Evolutionary conservation across 2,113 vertebrate species (phyloP).

Genomic region (Dolichallabes microphthalmus): DNA sequence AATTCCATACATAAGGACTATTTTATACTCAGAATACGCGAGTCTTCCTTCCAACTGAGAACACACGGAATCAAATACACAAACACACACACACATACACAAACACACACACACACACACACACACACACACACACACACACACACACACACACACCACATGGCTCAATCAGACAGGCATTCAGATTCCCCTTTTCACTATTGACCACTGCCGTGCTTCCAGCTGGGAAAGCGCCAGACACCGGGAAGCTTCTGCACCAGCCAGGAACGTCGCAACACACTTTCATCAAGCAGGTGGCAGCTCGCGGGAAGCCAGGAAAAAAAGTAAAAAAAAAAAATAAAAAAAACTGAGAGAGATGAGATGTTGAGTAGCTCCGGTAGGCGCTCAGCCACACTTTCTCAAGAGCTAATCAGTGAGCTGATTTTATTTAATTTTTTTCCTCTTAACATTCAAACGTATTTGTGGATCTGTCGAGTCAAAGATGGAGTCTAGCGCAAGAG

Average conservation of each 20-base stretch:
- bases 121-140: neutral
- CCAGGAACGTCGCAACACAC: conserved; percentile 32
- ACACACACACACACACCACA: conserved; percentile 7
- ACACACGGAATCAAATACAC: neutral
- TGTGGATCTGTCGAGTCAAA: conserved; percentile 34
- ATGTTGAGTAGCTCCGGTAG: conserved; percentile 22
- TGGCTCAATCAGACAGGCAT: conserved; percentile 58
- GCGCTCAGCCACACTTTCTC: conserved; percentile 39
- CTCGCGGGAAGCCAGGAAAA: conserved; percentile 38
- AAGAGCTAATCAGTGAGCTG: conserved; percentile 48
- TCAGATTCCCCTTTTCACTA: conserved; percentile 54
- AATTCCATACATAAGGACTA: neutral
- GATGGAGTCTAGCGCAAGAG: conserved; percentile 47
- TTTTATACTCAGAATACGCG: neutral
- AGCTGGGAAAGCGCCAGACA: conserved; percentile 49
- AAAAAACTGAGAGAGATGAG: neutral
- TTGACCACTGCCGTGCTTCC: conserved; percentile 54
- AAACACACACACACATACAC: neutral
- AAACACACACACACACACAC: conserved; percentile 11
- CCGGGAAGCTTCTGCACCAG: conserved; percentile 38
- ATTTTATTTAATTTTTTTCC: neutral
- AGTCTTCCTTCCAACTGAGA: neutral
- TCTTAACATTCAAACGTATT: conserved; percentile 44
- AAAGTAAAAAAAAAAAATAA: neutral
- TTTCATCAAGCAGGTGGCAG: conserved; percentile 60